Evolutionary conservation across 1,140 invertebrate genomes (phyloP), one percentile per base, ranked within the genome.

Genomic region (Diabrotica virgifera): DNA sequence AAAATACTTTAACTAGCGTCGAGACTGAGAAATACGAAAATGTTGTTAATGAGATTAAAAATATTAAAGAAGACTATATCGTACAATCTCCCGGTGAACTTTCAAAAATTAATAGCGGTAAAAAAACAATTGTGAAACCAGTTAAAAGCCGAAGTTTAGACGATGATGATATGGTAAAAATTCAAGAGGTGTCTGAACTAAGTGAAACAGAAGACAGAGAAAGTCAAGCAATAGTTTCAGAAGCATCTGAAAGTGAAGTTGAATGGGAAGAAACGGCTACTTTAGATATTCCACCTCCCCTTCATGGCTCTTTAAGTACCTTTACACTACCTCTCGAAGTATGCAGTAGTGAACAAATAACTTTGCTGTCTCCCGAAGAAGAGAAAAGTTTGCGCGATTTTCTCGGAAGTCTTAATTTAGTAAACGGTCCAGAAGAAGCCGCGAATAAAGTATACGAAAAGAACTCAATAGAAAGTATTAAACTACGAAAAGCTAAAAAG

Each of bases 361-460:
- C 66, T 4, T 14, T 68, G 50, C 81, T 85, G 64, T 79, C 80
- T 0, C 74, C 75, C 3, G 81, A 85, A 52, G 79, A 81, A 5
- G 82, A 85, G 60, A 74, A 75, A 11, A 80, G 79, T 36, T 66
- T 85, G 14, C 67, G 82, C 57, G 80, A 79, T 66, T 89, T 87
- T 72, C 81, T 89, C 50, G 80, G 86, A 68, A 82, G 81, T 4
- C 76, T 89, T 58, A 82, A 87, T 71, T 76, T 89, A 59, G 79
- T 81, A 7, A 75, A 75, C 12, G 74, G 81, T 12, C 72, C 76
- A 5, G 76, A 74, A 60, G 75, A 77, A 37, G 69, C 67, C 2
- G 70, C 66, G 10, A 65, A 69, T 10, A 58, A 70, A 11, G 36
- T 70, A 6, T 72, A 75, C 62, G 69, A 73, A 72, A 62, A 5